Base-by-base conservation (phyloP, 1,140 invertebrate species). In the Trinorchestia longiramus region DNA sequence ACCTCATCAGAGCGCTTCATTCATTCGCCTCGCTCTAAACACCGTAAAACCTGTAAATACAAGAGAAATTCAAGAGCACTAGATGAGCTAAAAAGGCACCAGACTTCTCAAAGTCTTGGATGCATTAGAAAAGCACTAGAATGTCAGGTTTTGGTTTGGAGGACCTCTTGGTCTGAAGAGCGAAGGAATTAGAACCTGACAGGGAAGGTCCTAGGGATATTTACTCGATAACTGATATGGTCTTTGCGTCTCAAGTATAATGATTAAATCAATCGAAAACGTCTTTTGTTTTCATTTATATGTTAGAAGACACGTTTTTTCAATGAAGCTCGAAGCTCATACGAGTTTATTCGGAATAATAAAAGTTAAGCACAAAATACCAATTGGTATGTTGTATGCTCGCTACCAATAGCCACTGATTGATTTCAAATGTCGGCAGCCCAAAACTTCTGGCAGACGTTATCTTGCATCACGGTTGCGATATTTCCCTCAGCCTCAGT, bases 1-100 rank as follows among this genome's bases (percentile, higher is more conserved):
- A 77, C 88, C 88, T 91, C 88, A 91, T 91, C 88, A 91, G 88
- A 15, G 19, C 88, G 88, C 41, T 91, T 91, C 88, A 91, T 91
- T 91, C 41, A 44, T 91, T 91, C 88, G 88, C 88, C 28, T 43
- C 88, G 88, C 62, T 77, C 28, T 28, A 77, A 77, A 77, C 62
- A 77, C 62, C 62, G 62, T 3, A 36, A 77, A 77, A 28, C 15
- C 62, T 77, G 62, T 36, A 77, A 77, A 77, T 77, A 3, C 62
- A 77, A 36, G 62, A 23, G 62, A 77, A 77, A 77, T 77, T 77
- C 11, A 77, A 77, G 62, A 77, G 62, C 62, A 77, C 62, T 77
- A 77, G 62, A 77, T 15, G 28, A 77, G 62, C 62, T 77, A 77
- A 77, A 77, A 77, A 77, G 36, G 62, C 62, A 77, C 28, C 36